Percentiles rank a stretch among this genome's conserved stretches.
Evolutionary conservation across 1,140 invertebrate genomes (phyloP).

Genomic region (Bilobella aurantiaca): DNA sequence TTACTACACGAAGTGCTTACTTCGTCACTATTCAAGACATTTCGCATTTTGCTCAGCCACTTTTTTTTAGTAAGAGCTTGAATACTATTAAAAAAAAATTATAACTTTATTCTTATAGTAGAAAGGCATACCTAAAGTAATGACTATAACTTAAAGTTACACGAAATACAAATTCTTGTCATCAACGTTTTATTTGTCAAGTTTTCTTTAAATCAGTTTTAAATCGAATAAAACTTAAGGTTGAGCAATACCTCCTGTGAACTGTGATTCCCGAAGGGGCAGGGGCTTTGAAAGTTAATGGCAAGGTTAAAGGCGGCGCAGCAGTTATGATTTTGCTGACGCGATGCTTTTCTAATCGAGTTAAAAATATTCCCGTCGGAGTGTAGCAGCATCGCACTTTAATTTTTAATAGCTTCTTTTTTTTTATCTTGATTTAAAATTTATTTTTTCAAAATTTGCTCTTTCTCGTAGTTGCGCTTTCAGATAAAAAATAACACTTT

Average conservation of each 20-base stretch:
- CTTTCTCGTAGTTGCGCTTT: not conserved
- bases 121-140: not conserved
- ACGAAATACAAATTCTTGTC: not conserved
- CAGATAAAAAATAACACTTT: not conserved
- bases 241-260: not conserved
- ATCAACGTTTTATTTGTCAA: too few relatives aligned
- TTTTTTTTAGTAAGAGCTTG: not conserved
- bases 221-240: not conserved
- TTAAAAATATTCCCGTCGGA: not conserved
- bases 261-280: not conserved
- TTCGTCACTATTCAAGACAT: not conserved
- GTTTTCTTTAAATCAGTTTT: not conserved
- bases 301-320: too few relatives aligned
- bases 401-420: too few relatives aligned
- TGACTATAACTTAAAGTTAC: too few relatives aligned
- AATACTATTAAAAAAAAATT: not conserved
- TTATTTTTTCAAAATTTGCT: too few relatives aligned
- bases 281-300: too few relatives aligned
- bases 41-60: not conserved
- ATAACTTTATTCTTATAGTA: not conserved
- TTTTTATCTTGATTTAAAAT: too few relatives aligned
- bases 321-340: not conserved
- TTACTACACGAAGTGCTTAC: not conserved
- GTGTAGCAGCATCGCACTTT: too few relatives aligned
- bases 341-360: not conserved